Evolutionary conservation across 2,113 vertebrate genomes (phyloP).

Genomic region (Delphinus delphis): DNA sequence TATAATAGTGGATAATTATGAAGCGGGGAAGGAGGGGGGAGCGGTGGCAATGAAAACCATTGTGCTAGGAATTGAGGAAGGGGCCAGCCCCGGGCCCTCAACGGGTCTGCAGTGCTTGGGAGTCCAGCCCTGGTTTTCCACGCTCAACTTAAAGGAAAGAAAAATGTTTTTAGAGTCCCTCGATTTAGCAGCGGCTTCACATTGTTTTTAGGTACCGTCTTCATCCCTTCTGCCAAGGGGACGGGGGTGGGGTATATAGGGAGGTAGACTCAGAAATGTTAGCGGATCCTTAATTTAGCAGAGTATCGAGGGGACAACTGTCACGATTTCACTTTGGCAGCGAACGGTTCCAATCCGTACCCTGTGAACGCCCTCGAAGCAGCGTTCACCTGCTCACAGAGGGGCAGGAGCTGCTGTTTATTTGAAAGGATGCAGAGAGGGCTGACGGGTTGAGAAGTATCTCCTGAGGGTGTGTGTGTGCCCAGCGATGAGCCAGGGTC

Average conservation of each 20-base stretch:
- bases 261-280: slow-evolving; percentile 58
- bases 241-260: neutral
- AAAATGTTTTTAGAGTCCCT: slow-evolving; percentile 62
- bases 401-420: neutral
- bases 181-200: slow-evolving; percentile 52
- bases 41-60: slow-evolving; percentile 48
- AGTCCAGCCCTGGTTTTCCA: slow-evolving; percentile 28
- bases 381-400: slow-evolving; percentile 28
- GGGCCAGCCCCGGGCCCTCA: neutral
- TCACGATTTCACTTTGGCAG: slow-evolving; percentile 47
- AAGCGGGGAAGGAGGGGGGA: slow-evolving; percentile 13
- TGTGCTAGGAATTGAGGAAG: slow-evolving; percentile 40
- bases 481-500: neutral
- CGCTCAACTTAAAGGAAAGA: slow-evolving; percentile 42
- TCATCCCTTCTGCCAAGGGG: slow-evolving; percentile 59
- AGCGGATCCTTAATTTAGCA: slow-evolving; percentile 70
- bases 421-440: neutral
- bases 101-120: fast-evolving
- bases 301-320: slow-evolving; percentile 54
- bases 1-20: slow-evolving; percentile 79
- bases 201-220: slow-evolving; percentile 49
- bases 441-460: neutral
- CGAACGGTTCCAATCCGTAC: neutral
- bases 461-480: neutral
- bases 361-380: neutral